Evolutionary conservation across 2,797 vertebrate genomes (phyloP), one percentile per base, ranked within the genome.

Genomic region (Mus minutoides): DNA sequence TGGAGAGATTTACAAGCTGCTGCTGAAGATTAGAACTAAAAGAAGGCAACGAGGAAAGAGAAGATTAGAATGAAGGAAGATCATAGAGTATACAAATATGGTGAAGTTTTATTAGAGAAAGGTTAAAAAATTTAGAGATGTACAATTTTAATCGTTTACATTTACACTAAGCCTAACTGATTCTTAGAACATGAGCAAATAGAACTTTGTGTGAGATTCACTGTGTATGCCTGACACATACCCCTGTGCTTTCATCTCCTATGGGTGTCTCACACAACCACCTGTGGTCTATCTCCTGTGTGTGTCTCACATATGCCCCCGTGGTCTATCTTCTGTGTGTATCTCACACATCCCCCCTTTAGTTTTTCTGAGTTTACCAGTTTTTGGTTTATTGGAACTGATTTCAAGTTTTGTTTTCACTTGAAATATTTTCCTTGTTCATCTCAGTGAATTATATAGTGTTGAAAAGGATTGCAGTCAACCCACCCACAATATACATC

Each of bases 1-100:
- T 88, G 80, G 92, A 94, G 92, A 90, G 94, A 95, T 97, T 96
- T 97, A 94, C 67, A 95, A 97, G 88, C 97, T 96, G 87, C 91
- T 91, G 94, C 71, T 91, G 80, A 93, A 92, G 94, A 97, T 97
- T 94, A 95, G 87, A 91, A 78, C 75, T 90, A 89, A 94, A 94
- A 94, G 96, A 73, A 92, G 87, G 94, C 87, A 80, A 88, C 56
- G 60, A 90, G 69, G 88, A 84, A 96, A 95, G n/a, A 90, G 69
- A 85, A 89, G 95, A 95, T 24, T 77, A 67, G 91, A 93, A 82
- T 83, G 69, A 92, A 56, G 80, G 77, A 94, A 52, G 84, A 96
- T 96, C 84, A 95, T 86, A 71, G 62, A 88, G 43, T 43, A 64
- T 64, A 71, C 89, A 97, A 95, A 84, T 76, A 24, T 71, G 64